Evolutionary conservation across 2,797 vertebrate species (phyloP).

Genomic region (Danio albolineatus): DNA sequence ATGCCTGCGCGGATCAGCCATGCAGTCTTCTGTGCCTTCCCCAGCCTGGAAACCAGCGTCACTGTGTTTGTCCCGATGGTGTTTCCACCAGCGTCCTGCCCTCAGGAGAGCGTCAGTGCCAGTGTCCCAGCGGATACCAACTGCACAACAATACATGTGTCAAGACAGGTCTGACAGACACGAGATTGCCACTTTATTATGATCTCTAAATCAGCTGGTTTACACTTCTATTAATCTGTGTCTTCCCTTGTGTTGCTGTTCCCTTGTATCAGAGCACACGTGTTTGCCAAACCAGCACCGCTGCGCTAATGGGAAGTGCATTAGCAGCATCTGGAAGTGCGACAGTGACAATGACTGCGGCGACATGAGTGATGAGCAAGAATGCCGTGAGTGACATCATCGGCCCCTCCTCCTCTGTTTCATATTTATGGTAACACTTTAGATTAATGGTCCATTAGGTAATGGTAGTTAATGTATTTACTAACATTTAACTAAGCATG

Average conservation of each 20-base stretch:
- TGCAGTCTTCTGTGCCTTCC: constrained; percentile 94
- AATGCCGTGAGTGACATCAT: constrained; percentile 88
- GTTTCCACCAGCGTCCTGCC: constrained; percentile 77
- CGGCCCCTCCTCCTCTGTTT: background rate
- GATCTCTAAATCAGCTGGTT: background rate
- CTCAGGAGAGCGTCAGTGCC: constrained; percentile 85
- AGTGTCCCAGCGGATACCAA: constrained; percentile 87
- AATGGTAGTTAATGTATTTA: no score
- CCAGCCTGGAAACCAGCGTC: constrained; percentile 82
- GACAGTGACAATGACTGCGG: constrained; percentile 98
- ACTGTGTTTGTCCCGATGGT: constrained; percentile 90
- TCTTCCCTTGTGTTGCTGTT: no score
- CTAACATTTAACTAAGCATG: no score
- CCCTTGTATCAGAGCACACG: constrained; percentile 81
- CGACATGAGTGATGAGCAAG: constrained; percentile 96
- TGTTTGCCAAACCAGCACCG: constrained; percentile 94
- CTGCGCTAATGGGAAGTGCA: constrained; percentile 95
- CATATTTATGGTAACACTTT: no score
- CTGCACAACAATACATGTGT: constrained; percentile 85
- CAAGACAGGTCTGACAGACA: constrained; percentile 84
- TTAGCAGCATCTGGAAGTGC: constrained; percentile 98
- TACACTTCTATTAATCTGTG: background rate
- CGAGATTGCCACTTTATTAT: background rate
- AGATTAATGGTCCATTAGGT: no score
- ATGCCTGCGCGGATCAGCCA: constrained; percentile 86